Conservation (phyloP, 2,797 vertebrate species). For the Sebastiscus albofasciatus region DNA sequence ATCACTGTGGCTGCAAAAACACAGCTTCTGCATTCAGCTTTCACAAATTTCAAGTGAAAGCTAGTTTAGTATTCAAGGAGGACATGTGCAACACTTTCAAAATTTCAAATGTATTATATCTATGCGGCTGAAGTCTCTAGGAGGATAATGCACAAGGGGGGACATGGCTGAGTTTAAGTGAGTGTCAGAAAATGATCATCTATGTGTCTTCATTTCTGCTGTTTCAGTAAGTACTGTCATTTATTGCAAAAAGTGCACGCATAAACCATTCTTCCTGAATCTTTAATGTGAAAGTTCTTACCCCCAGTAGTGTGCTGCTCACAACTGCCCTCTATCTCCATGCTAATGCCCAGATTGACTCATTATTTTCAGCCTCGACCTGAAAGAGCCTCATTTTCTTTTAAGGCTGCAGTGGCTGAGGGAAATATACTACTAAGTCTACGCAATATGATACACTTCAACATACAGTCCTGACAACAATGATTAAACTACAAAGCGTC, state of each 20-base stretch:
- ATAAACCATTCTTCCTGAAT: conserved; percentile 16
- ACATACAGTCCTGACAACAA: not conserved
- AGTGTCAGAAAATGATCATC: not conserved
- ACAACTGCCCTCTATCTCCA: conserved; percentile 11
- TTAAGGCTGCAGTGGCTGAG: not conserved
- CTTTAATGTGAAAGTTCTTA: conserved; percentile 20
- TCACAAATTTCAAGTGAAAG: conserved; percentile 25
- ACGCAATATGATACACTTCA: not conserved
- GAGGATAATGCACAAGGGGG: not conserved
- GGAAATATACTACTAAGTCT: not conserved
- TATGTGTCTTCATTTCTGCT: not conserved
- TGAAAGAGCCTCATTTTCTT: conserved; percentile 20
- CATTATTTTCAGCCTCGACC: conserved; percentile 43
- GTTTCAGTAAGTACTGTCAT: not conserved
- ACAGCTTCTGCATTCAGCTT: not conserved
- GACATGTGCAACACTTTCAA: not conserved
- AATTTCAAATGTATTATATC: not conserved
- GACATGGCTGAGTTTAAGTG: not conserved
- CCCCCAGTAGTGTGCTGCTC: not conserved
- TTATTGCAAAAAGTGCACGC: not conserved
- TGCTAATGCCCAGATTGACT: conserved; percentile 34
- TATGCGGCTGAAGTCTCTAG: not conserved
- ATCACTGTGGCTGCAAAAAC: not conserved
- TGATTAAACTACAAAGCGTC: conserved; percentile 2
- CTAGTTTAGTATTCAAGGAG: conserved; percentile 4